Conservation (phyloP, 2,113 vertebrate genomes). For the Edolisoma coerulescens region DNA sequence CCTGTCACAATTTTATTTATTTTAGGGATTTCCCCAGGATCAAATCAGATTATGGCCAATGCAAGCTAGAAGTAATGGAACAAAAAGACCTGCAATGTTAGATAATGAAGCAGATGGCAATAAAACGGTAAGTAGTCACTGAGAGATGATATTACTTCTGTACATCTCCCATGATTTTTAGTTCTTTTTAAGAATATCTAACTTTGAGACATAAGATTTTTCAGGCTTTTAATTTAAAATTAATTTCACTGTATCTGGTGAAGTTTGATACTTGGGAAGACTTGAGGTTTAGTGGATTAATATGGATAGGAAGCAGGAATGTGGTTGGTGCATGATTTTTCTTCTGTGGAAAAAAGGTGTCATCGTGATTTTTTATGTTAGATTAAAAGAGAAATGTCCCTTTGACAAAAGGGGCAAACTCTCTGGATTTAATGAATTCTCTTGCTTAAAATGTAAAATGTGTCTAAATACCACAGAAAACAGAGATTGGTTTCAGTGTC, state of each 20-base stretch:
- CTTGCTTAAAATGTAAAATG: background rate
- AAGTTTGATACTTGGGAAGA: background rate
- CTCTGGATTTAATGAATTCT: background rate
- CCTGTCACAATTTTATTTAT: background rate
- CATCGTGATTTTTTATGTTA: background rate
- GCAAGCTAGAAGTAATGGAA: slow-evolving; percentile 98
- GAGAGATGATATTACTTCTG: background rate
- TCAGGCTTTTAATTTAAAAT: background rate
- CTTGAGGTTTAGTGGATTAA: background rate
- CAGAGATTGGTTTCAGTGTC: background rate
- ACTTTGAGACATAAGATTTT: background rate
- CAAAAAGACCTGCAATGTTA: slow-evolving; percentile 95
- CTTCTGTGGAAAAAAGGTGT: background rate
- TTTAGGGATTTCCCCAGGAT: slow-evolving; percentile 96
- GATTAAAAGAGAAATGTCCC: background rate
- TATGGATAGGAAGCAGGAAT: background rate
- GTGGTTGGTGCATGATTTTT: background rate
- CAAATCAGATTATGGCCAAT: slow-evolving; percentile 99
- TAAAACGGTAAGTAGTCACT: slow-evolving; percentile 86
- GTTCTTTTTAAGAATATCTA: background rate
- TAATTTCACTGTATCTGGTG: background rate
- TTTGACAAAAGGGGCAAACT: background rate
- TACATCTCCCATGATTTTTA: background rate
- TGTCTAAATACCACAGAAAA: background rate
- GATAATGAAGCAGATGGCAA: slow-evolving; percentile 97